Evolutionary conservation across 2,888 invertebrate genomes (phyloP), one percentile per base, ranked within the genome.

Genomic region (Sarcophaga rosellei): DNA sequence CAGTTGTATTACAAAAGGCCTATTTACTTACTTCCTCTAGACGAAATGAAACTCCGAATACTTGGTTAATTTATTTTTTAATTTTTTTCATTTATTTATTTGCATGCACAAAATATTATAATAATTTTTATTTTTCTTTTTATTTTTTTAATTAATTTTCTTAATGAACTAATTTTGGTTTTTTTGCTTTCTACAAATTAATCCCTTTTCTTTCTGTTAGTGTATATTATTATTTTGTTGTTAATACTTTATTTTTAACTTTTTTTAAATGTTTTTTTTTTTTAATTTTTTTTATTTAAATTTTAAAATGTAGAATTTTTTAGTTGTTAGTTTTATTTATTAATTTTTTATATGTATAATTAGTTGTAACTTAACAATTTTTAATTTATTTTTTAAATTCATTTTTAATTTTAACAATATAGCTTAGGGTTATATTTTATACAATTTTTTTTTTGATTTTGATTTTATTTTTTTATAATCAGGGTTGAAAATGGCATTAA

Each of bases 31-130:
- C 35, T 10, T 35, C 0, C 35, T 35, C 8, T 10, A 2, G 35
- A 35, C 8, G 15, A 63, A 23, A 23, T 69, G 17, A 75, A 63
- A 80, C 10, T 77, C 61, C 10, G 8, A 44, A 44, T 11, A 35
- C 25, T 3, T 10, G 6, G n/a, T 44, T 70, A 63, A 2, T 62
- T 61, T 61, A 12, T 63, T 45, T 47, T 73, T 74, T 61, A n/a
- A n/a, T 83, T 85, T 84, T 80, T 83, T 79, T 59, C 45, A 69
- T 21, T 81, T 59, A 53, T 79, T 89, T 91, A 90, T 91, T 91
- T 91, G 91, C 91, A 91, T 91, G 91, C 91, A 91, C 91, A 90
- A 91, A 90, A 91, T 89, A 88, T 88, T 90, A 90, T 90, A 90
- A 89, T 89, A 86, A 87, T 82, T 73, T 79, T 57, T 68, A 15